Conservation (phyloP, 2,113 vertebrate genomes). For the Cynoglossus semilaevis region DNA sequence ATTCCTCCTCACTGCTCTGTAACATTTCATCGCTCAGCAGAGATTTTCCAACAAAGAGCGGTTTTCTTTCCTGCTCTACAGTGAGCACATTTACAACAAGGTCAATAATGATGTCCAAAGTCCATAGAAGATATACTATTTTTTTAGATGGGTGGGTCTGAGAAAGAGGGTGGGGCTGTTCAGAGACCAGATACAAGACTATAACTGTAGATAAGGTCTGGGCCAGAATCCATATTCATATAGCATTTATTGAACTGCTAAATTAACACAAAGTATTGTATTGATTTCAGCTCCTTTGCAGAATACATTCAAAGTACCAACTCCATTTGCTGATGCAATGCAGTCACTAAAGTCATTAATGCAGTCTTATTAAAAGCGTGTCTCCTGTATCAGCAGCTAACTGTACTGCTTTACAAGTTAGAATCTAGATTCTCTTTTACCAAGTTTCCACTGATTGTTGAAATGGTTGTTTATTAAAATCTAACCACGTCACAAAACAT, state of each 20-base stretch:
- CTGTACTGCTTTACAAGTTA: no score
- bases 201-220: background rate
- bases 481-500: background rate
- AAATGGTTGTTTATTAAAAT: background rate
- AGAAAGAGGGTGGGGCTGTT: constrained; percentile 17
- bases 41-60: background rate
- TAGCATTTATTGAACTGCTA: background rate
- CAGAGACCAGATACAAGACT: constrained; percentile 16
- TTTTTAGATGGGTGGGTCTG: constrained; percentile 46
- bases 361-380: background rate
- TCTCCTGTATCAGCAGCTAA: background rate
- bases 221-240: background rate
- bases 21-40: no score
- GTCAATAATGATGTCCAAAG: no score
- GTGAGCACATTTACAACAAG: background rate
- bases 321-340: background rate
- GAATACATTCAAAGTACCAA: background rate
- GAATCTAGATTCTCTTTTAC: no score
- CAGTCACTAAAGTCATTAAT: no score
- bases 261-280: background rate
- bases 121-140: constrained; percentile 11
- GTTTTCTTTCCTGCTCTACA: background rate
- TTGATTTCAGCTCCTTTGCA: background rate
- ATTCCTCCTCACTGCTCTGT: background rate
- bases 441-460: no score